Base-by-base conservation (phyloP, 2,113 vertebrate genomes). In the Panthera tigris region DNA sequence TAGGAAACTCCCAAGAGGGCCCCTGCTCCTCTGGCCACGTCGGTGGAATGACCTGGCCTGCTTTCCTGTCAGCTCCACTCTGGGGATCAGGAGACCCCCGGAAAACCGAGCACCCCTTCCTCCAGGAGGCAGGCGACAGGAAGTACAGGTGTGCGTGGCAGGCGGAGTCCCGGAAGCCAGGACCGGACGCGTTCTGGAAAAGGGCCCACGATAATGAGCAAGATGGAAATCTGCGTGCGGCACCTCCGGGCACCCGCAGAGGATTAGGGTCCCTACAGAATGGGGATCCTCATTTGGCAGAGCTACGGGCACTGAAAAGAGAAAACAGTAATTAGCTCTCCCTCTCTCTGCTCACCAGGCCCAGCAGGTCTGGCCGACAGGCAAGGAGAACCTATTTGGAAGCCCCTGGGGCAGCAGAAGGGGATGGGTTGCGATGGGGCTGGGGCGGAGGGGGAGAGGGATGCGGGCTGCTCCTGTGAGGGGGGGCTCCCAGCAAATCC, bases 241-340 rank as follows among this genome's bases (percentile, higher is more conserved):
- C 94, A 85, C 97, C 97, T 98, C 97, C 96, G 85, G 95, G 78
- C 33, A n/a, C 97, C 97, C 86, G 93, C 69, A 12, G 82, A 94
- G 96, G 96, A 95, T 95, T 87, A 93, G 89, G 31, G 90, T 65
- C 84, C 93, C 96, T 55, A 13, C 19, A 55, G 96, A 93, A 76
- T 3, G 69, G 96, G 88, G 83, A 93, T 91, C 97, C 86, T 76
- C n/a, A 10, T 18, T 97, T 97, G 97, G 98, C 97, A 98, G 93
- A 97, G 95, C 92, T 61, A 55, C n/a, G 48, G 87, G 89, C 80
- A 66, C 96, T 63, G 45, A 15, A 33, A 89, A 81, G 4, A 8
- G 95, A 98, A 98, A 96, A 79, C 95, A 97, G 93, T 94, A 87
- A 98, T 76, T 98, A 97, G 39, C 94, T 69, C 89, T 80, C 90